These are phyloP conservation scores for Tupaia tana DNA, from an alignment of 2,113 vertebrate species.

Conservation along the genomic window DNA sequence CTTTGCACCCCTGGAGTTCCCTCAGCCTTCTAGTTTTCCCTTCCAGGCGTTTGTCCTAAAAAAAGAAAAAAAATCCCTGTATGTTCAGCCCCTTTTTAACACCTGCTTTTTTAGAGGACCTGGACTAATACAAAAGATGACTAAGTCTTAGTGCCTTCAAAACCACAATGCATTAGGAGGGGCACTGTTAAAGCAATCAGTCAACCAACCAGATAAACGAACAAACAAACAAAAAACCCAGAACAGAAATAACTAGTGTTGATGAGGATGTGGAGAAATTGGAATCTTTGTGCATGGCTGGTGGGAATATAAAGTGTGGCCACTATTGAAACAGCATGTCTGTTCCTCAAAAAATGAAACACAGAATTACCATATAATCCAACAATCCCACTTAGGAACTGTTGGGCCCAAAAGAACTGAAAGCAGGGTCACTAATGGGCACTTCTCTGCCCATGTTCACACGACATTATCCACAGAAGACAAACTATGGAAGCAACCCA, in stretches of 20 bases:
- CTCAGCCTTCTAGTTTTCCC: background rate
- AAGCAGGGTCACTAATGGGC: background rate
- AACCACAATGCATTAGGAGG: background rate
- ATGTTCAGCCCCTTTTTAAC: background rate
- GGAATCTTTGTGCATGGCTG: background rate
- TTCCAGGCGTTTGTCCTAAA: background rate
- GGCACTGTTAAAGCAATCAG: background rate
- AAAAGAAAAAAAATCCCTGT: background rate
- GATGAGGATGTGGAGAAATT: background rate
- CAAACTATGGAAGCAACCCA: background rate
- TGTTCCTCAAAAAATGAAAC: background rate
- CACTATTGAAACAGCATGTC: background rate
- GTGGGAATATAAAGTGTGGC: background rate
- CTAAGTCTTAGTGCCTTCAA: background rate
- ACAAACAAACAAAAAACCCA: background rate
- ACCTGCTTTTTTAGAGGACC: background rate
- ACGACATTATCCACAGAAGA: background rate
- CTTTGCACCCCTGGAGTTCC: background rate
- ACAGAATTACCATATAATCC: background rate
- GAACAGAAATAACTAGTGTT: background rate
- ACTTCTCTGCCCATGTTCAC: background rate
- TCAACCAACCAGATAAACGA: too few relatives aligned
- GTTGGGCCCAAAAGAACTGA: background rate
- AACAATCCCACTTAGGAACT: background rate
- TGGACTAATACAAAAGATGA: background rate